phyloP scores from a whole-genome alignment of 2,113 vertebrate species.

The Apus apus region DNA sequence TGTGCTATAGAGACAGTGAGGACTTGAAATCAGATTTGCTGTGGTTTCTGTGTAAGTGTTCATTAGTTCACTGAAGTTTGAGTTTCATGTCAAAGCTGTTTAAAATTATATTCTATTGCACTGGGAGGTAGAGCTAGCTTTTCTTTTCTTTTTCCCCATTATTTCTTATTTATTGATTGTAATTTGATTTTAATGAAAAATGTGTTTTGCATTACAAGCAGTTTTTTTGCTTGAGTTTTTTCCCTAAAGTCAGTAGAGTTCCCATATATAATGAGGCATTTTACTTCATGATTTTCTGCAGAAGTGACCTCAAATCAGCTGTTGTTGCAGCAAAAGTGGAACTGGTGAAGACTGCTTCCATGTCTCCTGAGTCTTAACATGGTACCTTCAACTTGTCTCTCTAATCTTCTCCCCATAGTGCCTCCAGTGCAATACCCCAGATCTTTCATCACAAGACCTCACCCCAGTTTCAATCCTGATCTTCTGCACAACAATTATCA shows the following conservation, averaged over 20 bases:
- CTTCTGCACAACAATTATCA: neutral
- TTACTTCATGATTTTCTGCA: neutral
- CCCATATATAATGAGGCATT: neutral
- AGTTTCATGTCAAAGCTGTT: neutral
- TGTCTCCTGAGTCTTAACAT: neutral
- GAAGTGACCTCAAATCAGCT: neutral
- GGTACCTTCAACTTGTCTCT: neutral
- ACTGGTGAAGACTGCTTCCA: neutral
- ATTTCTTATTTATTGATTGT: neutral
- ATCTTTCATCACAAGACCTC: neutral
- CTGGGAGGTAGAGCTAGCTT: neutral
- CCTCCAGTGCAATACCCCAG: neutral
- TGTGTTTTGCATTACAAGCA: neutral
- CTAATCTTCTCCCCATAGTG: neutral
- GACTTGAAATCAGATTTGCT: neutral
- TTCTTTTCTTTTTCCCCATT: neutral
- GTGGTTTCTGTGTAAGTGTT: neutral
- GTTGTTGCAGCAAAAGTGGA: neutral
- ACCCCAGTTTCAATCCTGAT: neutral
- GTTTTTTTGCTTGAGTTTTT: neutral
- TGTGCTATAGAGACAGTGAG: neutral
- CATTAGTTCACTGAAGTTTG: neutral
- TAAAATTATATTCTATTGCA: neutral
- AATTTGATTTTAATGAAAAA: neutral
- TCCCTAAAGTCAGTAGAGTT: neutral